phyloP scores from a whole-genome alignment of 2,797 vertebrate species.

The Chaetophractus vellerosus region DNA sequence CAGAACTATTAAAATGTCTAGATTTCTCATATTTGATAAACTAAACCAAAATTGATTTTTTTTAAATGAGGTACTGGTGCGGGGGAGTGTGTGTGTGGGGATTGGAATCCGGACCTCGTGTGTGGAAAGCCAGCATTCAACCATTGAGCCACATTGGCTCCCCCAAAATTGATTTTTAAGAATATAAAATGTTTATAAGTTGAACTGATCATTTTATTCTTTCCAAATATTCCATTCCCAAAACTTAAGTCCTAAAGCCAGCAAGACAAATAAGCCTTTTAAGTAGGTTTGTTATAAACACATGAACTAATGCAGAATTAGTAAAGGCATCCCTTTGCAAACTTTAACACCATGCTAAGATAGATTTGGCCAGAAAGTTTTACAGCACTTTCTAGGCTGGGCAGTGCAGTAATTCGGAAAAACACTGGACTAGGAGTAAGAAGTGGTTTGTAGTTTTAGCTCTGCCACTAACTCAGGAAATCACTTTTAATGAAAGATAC shows the following conservation, averaged over 20 bases:
- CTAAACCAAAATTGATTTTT: conserved; percentile 32
- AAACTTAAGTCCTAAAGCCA: conserved; percentile 70
- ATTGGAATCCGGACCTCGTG: too few species aligned
- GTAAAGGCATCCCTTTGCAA: conserved; percentile 26
- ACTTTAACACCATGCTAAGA: conserved; percentile 47
- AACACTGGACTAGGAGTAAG: background rate
- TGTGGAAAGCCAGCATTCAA: too few species aligned
- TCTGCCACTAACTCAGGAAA: conserved; percentile 41
- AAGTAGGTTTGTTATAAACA: conserved; percentile 35
- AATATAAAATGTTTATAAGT: conserved; percentile 31
- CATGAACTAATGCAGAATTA: conserved; percentile 37
- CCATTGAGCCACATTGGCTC: too few species aligned
- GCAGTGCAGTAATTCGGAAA: background rate
- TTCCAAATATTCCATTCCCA: conserved; percentile 57
- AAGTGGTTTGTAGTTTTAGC: conserved; percentile 30
- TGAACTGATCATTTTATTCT: conserved; percentile 61
- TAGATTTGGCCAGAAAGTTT: conserved; percentile 60
- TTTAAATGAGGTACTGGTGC: too few species aligned
- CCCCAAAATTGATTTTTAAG: background rate
- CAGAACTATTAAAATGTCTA: conserved; percentile 40
- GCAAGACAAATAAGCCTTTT: conserved; percentile 50
- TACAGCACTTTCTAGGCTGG: conserved; percentile 1
- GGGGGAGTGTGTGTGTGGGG: too few species aligned
- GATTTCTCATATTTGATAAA: background rate
- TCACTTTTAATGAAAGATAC: conserved; percentile 57